These are phyloP conservation scores for Cuculus canorus DNA, from an alignment of 2,797 vertebrate species.

Conservation along the genomic window DNA sequence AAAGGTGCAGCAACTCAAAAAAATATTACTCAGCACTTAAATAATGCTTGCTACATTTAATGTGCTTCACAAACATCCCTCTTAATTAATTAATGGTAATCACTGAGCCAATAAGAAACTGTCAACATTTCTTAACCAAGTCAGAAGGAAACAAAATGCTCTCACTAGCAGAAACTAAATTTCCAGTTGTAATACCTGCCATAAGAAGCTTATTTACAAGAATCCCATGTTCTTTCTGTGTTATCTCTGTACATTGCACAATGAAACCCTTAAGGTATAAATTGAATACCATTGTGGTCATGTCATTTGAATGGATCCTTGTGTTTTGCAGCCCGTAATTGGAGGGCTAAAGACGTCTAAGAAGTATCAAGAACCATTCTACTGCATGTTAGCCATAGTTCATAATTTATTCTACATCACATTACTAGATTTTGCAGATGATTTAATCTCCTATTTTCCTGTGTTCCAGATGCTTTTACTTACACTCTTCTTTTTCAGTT, in stretches of 20 bases:
- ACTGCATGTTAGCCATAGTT: neutral
- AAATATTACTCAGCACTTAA: neutral
- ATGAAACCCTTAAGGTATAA: neutral
- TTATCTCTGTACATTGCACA: neutral
- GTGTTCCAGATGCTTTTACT: neutral
- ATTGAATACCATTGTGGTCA: neutral
- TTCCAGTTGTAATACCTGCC: neutral
- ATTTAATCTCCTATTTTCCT: conserved; percentile 18
- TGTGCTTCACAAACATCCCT: neutral
- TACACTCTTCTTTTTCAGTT: neutral
- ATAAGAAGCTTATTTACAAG: neutral
- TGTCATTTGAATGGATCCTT: neutral
- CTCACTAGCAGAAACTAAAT: neutral
- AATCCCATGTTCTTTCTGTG: neutral
- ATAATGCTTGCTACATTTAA: neutral
- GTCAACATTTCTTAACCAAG: neutral
- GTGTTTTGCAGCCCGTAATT: neutral
- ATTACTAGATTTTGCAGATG: neutral
- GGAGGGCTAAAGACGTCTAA: neutral
- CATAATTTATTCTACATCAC: neutral
- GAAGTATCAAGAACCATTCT: neutral
- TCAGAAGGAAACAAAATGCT: neutral
- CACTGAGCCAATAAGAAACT: neutral
- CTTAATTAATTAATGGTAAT: conserved; percentile 9
- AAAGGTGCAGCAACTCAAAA: neutral